Percentiles rank a stretch among this genome's conserved stretches.
phyloP scores from a whole-genome alignment of 2,113 vertebrate genomes.

The Rhea pennata region DNA sequence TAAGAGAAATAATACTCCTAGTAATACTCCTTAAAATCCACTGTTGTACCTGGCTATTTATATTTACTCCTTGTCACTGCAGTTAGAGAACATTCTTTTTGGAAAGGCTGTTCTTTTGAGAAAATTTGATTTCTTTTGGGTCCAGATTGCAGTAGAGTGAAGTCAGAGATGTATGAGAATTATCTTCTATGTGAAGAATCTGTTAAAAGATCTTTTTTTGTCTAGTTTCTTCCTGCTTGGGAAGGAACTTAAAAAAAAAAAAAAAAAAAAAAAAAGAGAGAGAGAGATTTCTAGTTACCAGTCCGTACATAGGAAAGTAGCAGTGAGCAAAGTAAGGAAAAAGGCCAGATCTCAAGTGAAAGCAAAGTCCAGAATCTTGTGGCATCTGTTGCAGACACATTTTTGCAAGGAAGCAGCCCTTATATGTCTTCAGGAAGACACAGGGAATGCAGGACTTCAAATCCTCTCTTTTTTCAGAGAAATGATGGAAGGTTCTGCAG shows the following conservation, averaged over 20 bases:
- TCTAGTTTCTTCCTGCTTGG: not conserved
- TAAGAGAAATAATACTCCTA: not conserved
- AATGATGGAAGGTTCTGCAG: not conserved
- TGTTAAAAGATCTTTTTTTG: not conserved
- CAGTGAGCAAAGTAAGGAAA: not conserved
- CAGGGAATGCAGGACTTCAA: not conserved
- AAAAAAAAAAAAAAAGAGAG: too few relatives aligned
- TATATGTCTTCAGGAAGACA: fast-evolving
- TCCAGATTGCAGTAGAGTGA: not conserved
- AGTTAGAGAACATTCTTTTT: not conserved
- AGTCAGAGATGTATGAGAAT: not conserved
- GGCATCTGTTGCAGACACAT: not conserved
- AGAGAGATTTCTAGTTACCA: not conserved
- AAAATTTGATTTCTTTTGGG: not conserved
- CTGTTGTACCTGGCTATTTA: not conserved
- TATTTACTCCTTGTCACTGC: not conserved
- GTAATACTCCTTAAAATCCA: not conserved
- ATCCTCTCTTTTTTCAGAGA: not conserved
- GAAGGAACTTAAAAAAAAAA: not conserved
- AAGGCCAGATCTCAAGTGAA: not conserved
- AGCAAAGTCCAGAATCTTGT: not conserved
- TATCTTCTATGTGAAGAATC: not conserved
- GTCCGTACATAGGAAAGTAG: not conserved
- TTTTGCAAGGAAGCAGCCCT: not conserved
- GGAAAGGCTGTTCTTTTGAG: not conserved